Conservation (phyloP, 2,113 vertebrate genomes). For the Pteropus alecto region DNA sequence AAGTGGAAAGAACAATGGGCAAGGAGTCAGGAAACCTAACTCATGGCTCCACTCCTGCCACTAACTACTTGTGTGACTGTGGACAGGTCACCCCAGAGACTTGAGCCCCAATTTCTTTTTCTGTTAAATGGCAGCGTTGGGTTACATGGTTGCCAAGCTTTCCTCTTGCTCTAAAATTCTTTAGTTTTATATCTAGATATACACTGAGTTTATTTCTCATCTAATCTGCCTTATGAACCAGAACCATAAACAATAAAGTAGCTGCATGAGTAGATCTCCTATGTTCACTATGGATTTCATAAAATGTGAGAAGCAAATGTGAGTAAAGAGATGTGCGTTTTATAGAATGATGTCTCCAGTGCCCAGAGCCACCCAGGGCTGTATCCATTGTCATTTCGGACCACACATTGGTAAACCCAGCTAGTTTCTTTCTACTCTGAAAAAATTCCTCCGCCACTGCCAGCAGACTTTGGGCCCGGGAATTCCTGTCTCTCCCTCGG, state of each 20-base stretch:
- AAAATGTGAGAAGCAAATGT: neutral
- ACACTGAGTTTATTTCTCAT: neutral
- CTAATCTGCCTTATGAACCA: neutral
- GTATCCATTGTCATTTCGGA: neutral
- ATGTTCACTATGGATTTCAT: neutral
- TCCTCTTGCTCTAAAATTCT: neutral
- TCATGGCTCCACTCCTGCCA: neutral
- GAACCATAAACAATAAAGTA: neutral
- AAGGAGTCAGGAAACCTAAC: neutral
- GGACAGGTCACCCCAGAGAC: too few species aligned
- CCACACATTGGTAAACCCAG: neutral
- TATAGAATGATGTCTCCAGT: neutral
- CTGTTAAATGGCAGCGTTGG: neutral
- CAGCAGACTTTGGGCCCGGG: too few species aligned
- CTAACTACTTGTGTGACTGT: neutral
- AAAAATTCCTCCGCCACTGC: rapidly evolving
- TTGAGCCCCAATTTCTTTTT: neutral
- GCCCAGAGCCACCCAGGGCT: neutral
- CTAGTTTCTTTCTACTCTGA: neutral
- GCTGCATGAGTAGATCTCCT: neutral
- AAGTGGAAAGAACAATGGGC: neutral
- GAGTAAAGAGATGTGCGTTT: neutral
- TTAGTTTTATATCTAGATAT: neutral
- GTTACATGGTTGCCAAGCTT: neutral
- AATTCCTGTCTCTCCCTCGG: neutral